phyloP scores from a whole-genome alignment of 2,888 invertebrate genomes.

The Drosophila pegasa region DNA sequence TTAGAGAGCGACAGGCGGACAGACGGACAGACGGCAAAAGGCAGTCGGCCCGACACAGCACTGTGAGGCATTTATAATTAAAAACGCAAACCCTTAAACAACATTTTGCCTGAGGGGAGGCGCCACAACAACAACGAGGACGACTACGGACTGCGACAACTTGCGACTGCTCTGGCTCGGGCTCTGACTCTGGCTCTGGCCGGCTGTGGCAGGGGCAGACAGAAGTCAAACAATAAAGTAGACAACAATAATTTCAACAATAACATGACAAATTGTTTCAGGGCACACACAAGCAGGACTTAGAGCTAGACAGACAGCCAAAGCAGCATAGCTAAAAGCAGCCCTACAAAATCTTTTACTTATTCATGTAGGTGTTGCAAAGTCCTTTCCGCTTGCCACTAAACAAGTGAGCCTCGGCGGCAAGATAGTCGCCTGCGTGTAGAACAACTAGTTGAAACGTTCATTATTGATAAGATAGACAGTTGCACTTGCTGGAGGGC shows the following conservation, averaged over 20 bases:
- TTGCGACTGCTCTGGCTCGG: slow-evolving; percentile 33
- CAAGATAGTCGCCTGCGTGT: background rate
- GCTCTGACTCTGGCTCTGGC: slow-evolving; percentile 14
- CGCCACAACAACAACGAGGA: no score
- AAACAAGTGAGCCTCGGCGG: slow-evolving; percentile 30
- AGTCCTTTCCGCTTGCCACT: slow-evolving; percentile 44
- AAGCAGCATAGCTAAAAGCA: slow-evolving; percentile 22
- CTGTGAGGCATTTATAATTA: slow-evolving; percentile 77
- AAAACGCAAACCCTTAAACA: slow-evolving; percentile 75
- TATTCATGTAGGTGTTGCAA: slow-evolving; percentile 59
- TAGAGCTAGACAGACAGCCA: slow-evolving; percentile 12
- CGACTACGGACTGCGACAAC: slow-evolving; percentile 30
- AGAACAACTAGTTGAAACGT: background rate
- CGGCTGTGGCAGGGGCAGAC: slow-evolving; percentile 53
- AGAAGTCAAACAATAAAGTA: slow-evolving; percentile 78
- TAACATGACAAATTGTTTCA: slow-evolving; percentile 77
- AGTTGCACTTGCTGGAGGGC: slow-evolving; percentile 1
- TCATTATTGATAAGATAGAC: slow-evolving; percentile 40
- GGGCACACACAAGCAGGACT: slow-evolving; percentile 55
- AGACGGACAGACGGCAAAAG: slow-evolving; percentile 25
- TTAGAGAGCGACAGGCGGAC: slow-evolving; percentile 26
- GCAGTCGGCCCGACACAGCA: slow-evolving; percentile 26
- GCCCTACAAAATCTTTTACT: slow-evolving; percentile 42
- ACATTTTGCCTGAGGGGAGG: slow-evolving; percentile 63
- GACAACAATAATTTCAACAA: slow-evolving; percentile 79